A percentile compares a stretch with the other conserved stretches of the same genome.
Conservation (phyloP, 2,888 invertebrate species). For the Synergus itoensis region DNA sequence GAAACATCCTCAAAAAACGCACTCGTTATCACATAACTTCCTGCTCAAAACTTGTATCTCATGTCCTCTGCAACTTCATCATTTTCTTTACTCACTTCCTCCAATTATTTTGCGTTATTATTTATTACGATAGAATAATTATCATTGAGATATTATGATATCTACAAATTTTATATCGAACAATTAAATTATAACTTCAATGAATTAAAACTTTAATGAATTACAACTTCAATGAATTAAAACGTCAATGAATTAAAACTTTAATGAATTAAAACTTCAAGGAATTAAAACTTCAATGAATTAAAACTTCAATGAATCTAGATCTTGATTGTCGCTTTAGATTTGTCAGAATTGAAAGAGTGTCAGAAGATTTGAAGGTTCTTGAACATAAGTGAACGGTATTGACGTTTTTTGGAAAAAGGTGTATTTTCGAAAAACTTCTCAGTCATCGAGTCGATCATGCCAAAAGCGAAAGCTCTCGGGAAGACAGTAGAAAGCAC, state of each 20-base stretch:
- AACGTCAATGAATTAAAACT: too few relatives aligned
- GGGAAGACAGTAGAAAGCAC: constrained; percentile 45
- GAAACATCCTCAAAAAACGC: constrained; percentile 16
- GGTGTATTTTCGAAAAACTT: background rate
- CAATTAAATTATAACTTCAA: background rate
- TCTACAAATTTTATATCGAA: too few relatives aligned
- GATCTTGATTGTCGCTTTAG: background rate
- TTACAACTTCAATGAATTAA: background rate
- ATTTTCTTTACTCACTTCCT: background rate
- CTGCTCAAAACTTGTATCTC: constrained; percentile 9
- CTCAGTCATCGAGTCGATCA: constrained; percentile 6
- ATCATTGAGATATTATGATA: too few relatives aligned
- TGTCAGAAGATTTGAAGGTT: constrained; percentile 1
- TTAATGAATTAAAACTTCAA: background rate
- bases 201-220: too few relatives aligned
- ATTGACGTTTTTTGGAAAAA: background rate
- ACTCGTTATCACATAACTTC: constrained; percentile 24
- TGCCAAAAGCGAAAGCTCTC: constrained; percentile 3
- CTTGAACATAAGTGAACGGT: constrained; percentile 5
- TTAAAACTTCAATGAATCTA: background rate
- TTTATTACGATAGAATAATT: background rate
- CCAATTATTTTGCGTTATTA: background rate
- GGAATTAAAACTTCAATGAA: too few relatives aligned
- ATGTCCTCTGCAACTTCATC: constrained; percentile 12
- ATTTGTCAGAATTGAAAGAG: background rate